Evolutionary conservation across 2,888 invertebrate genomes (phyloP), one percentile per base, ranked within the genome.

Genomic region (Arge pagana): DNA sequence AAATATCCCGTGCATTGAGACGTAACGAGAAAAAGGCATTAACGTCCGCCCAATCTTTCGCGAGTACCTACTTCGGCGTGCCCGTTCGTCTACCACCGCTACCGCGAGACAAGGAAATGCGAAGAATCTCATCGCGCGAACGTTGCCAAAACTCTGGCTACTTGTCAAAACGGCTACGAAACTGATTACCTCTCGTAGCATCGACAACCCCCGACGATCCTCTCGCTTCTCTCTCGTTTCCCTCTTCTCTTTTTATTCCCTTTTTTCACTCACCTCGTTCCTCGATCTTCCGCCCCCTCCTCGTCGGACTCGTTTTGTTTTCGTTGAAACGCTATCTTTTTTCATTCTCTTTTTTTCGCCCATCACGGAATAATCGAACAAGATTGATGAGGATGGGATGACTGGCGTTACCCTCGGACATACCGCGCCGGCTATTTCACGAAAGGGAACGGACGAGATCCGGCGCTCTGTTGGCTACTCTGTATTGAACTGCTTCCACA

Each of bases 321-420:
- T n/a, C n/a, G n/a, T n/a, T n/a, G n/a, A n/a, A n/a, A n/a, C n/a
- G n/a, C n/a, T n/a, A n/a, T 23, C 51, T 55, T 59, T 57, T 60
- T 28, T 53, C 57, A 51, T 23, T 55, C 52, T 58, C 56, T 67
- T 66, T 66, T 71, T 67, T 67, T 67, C 70, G 66, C 66, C 71
- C 75, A 74, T 75, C 75, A 71, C 65, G 72, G 66, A 76, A 76
- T 76, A 75, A 76, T 76, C 75, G 75, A 76, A 76, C 71, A 76
- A 76, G 75, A 76, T 76, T 73, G 75, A 76, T 76, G 75, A 75
- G 73, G 68, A 63, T 69, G 62, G 66, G 68, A 65, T 76, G 75
- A 76, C 75, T 74, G 65, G 63, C 64, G 45, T 35, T 37, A n/a
- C n/a, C 23, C 33, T 45, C 33, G 33, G n/a, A 45, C 16, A 31